Evolutionary conservation across 1,140 invertebrate species (phyloP), one percentile per base, ranked within the genome.

Genomic region (Brachionus asplanchnoidis): DNA sequence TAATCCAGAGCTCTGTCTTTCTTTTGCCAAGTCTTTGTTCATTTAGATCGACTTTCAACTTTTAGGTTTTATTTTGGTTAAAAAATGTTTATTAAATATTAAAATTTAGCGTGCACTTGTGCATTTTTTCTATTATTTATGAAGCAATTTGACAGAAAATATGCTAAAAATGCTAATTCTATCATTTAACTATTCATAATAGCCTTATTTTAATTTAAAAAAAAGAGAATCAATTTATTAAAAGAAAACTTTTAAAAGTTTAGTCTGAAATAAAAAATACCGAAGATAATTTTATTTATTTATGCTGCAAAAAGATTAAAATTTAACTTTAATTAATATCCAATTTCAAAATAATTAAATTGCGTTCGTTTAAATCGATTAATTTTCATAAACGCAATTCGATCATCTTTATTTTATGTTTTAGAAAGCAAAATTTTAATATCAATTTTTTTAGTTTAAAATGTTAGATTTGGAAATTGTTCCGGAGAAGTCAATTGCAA

Each of bases 391-490:
- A 68, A 32, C 32, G 66, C 32, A 32, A 68, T 68, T 32, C 26
- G 12, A 32, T 68, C 66, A 7, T 32, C 26, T 36, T 36, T 36
- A 14, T 32, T 68, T 68, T 36, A 1, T 32, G 12, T 40, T 14
- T 32, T 14, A 68, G n/a, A 68, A 68, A 32, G 0, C 3, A 12
- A n/a, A 32, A 68, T 32, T 68, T 68, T 68, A 68, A 32, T 32
- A 2, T 14, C 26, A 32, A 14, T 73, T 73, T 73, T 17, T n/a
- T 40, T 7, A 42, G 17, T 42, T 42, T 66, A 68, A 26, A 40
- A 84, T 84, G 82, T 60, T 84, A 50, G 82, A 84, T 26, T 53
- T 84, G 60, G 82, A 84, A 26, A 70, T 84, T 44, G 44, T 53
- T 28, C 82, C 60, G 8, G 60, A 84, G 23, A 66, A 68, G 17